These are phyloP conservation scores for Zaprionus lineosus DNA, from an alignment of 2,888 invertebrate species.

Conservation along the genomic window DNA sequence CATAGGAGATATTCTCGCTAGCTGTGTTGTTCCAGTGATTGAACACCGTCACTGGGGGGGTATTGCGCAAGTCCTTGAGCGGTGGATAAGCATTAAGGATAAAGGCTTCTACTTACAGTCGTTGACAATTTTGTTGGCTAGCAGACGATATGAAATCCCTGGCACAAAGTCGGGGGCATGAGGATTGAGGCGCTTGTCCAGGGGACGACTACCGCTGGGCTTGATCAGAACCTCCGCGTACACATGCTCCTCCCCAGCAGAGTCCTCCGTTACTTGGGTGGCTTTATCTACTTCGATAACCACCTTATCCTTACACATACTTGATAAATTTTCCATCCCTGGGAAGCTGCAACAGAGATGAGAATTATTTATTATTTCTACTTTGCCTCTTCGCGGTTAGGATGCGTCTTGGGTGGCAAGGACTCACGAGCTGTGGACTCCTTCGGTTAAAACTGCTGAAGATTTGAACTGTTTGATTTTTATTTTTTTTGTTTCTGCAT, in stretches of 20 bases:
- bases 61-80: not conserved
- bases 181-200: constrained; percentile 57
- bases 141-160: constrained; percentile 5
- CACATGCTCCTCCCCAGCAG: not conserved
- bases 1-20: constrained; percentile 35
- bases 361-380: no score
- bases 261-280: constrained; percentile 14
- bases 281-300: constrained; percentile 6
- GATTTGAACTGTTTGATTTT: no score
- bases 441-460: no score
- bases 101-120: constrained; percentile 34
- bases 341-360: no score
- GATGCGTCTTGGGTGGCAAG: no score
- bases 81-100: not conserved
- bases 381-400: no score
- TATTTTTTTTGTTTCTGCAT: no score
- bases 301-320: constrained; percentile 26
- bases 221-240: not conserved
- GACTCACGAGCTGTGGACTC: no score
- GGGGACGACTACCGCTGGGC: constrained; percentile 29
- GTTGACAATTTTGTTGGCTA: constrained; percentile 38
- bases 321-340: constrained; percentile 8
- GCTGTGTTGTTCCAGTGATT: constrained; percentile 47
- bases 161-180: constrained; percentile 65
- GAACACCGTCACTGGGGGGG: constrained; percentile 39